Conservation (phyloP, 92 coral and sea anemone genomes). For the Nematostella vectensis region DNA sequence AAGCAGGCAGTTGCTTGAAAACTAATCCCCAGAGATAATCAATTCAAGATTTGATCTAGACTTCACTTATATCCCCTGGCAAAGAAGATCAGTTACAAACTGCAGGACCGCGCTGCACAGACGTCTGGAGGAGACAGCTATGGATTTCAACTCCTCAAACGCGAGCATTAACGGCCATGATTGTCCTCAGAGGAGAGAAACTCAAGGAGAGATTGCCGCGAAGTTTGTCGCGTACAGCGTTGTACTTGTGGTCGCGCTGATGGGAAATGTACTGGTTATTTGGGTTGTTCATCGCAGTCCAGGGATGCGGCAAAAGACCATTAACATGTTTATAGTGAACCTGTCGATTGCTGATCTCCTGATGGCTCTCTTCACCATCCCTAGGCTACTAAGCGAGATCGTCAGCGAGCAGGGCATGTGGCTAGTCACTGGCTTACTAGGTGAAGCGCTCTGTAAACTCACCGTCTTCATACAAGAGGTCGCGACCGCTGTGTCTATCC, state of each 20-base stretch:
- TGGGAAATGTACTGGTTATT: slow-evolving; percentile 21
- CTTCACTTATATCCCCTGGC: too few relatives aligned
- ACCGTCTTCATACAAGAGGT: slow-evolving; percentile 34
- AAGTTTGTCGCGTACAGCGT: slow-evolving; percentile 9
- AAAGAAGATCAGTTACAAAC: too few relatives aligned
- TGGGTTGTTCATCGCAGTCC: slow-evolving; percentile 17
- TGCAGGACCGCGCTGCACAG: too few relatives aligned
- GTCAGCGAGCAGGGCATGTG: slow-evolving; percentile 15
- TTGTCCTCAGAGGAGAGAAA: slow-evolving; percentile 2
- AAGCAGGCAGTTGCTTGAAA: too few relatives aligned
- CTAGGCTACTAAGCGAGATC: slow-evolving; percentile 17
- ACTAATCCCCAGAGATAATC: too few relatives aligned
- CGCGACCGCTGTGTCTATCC: slow-evolving; percentile 36
- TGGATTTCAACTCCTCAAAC: too few relatives aligned
- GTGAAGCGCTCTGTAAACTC: slow-evolving; percentile 26
- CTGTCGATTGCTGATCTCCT: slow-evolving; percentile 34
- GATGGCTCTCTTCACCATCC: slow-evolving; percentile 26
- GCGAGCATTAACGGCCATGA: too few relatives aligned
- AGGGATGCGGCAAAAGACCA: slow-evolving; percentile 21
- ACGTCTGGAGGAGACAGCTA: too few relatives aligned
- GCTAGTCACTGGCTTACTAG: slow-evolving; percentile 19
- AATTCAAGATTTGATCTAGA: too few relatives aligned
- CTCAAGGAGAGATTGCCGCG: slow-evolving; percentile 7
- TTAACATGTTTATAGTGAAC: slow-evolving; percentile 34
- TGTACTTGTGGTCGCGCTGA: slow-evolving; percentile 8